Conservation (phyloP, 2,113 vertebrate genomes). For the Eulemur macaco region DNA sequence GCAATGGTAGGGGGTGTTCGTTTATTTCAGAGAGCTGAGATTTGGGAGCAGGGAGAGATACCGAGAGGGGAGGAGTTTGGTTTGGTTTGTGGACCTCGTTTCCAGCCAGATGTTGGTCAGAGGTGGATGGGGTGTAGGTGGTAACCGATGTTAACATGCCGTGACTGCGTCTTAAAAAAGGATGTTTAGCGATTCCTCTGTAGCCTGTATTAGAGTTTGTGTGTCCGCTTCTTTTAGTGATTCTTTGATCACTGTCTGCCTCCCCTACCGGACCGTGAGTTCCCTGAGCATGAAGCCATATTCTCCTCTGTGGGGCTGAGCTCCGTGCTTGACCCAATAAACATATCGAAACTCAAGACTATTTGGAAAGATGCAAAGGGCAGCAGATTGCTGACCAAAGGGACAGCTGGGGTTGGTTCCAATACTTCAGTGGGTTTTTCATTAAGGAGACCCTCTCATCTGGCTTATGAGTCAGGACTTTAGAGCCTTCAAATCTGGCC, state of each 20-base stretch:
- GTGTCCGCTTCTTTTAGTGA: background rate
- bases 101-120: background rate
- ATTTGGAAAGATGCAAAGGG: background rate
- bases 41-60: background rate
- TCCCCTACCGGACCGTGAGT: background rate
- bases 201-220: background rate
- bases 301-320: background rate
- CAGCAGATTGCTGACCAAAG: background rate
- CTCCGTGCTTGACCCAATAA: background rate
- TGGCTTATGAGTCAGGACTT: background rate
- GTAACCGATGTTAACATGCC: background rate
- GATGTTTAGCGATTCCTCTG: background rate
- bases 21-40: constrained; percentile 26
- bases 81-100: background rate
- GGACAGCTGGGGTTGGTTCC: background rate
- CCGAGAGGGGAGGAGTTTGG: background rate
- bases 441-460: background rate
- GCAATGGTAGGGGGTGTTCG: background rate
- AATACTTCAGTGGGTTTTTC: background rate
- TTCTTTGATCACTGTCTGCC: background rate
- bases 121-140: background rate
- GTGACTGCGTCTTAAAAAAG: background rate
- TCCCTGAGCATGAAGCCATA: background rate
- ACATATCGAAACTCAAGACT: background rate
- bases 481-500: background rate